Percentiles rank a stretch among this genome's conserved stretches.
phyloP scores from a whole-genome alignment of 2,113 vertebrate species.

The Ammodramus savannarum region DNA sequence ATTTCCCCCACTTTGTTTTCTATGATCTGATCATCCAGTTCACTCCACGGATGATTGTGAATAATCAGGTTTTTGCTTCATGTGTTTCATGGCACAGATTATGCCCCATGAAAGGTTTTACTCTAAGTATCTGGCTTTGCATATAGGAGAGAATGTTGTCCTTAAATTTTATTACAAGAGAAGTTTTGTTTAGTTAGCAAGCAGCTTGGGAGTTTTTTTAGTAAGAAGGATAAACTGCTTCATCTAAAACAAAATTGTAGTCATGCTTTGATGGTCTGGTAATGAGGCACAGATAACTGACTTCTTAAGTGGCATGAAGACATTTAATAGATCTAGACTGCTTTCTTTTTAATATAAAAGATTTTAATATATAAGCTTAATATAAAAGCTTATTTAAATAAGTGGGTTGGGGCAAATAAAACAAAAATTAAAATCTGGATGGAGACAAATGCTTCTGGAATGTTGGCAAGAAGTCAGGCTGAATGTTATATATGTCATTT shows the following conservation, averaged over 20 bases:
- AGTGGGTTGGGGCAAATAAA: background rate
- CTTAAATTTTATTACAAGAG: background rate
- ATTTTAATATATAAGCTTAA: background rate
- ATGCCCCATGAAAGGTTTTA: fast-evolving
- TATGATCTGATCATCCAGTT: background rate
- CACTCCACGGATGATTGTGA: background rate
- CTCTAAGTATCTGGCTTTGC: background rate
- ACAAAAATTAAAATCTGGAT: background rate
- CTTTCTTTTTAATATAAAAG: background rate
- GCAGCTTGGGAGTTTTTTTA: background rate
- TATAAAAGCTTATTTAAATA: background rate
- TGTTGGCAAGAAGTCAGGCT: background rate
- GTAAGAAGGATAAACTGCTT: background rate
- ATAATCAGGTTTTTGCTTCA: background rate
- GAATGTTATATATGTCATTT: background rate
- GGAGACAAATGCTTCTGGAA: background rate
- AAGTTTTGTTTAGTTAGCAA: background rate
- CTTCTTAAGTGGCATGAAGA: background rate
- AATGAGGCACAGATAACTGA: background rate
- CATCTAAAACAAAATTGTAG: background rate
- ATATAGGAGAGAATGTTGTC: background rate
- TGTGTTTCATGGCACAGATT: background rate
- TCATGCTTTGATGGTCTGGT: background rate
- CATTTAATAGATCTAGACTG: background rate
- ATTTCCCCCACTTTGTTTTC: background rate